Base-by-base conservation (phyloP, 2,113 vertebrate genomes). In the Rhegmatorhina hoffmannsi region DNA sequence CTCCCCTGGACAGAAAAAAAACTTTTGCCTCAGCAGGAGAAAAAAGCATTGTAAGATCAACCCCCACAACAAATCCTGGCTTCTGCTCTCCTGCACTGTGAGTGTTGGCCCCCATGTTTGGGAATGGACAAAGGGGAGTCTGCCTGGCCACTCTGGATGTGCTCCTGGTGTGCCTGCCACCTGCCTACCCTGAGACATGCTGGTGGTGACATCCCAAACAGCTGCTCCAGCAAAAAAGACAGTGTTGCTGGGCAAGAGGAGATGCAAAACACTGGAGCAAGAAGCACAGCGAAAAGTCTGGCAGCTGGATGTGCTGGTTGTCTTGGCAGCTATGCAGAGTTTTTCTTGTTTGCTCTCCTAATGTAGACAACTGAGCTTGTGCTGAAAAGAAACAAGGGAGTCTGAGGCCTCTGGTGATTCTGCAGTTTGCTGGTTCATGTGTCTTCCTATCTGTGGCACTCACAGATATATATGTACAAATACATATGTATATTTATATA, bases 61-160 rank as follows among this genome's bases (percentile, higher is more conserved):
- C 21, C 20, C 18, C 20, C 26, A 23, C 44, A 36, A 59, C 17
- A 79, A 87, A 33, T 38, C 44, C 10, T 52, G 16, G 40, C 25
- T 68, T 8, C 77, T 77, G 69, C 55, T 26, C 46, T 26, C 67
- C 44, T 64, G 49, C 2, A 1, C 0, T 0, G 18, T 38, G 11
- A 72, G 31, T 6, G 0, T 56, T 3, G 1, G 2, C 17, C 36
- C 38, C 26, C 3, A 1, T 8, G 38, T 66, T 43, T 81, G 74
- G 46, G 46, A 87, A 24, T 0, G 1, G 63, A 23, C 15, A 44
- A 58, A 76, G 10, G 21, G 11, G 18, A 34, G 56, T 52, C 25
- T 44, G 34, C 46, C 46, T 60, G 59, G 12, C 29, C 6, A 4
- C 1, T 4, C 33, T 73, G 55, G n/a, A 33, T 6, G 5, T 36